Conservation (phyloP, 2,888 invertebrate species). For the Hoplodrina blanda region DNA sequence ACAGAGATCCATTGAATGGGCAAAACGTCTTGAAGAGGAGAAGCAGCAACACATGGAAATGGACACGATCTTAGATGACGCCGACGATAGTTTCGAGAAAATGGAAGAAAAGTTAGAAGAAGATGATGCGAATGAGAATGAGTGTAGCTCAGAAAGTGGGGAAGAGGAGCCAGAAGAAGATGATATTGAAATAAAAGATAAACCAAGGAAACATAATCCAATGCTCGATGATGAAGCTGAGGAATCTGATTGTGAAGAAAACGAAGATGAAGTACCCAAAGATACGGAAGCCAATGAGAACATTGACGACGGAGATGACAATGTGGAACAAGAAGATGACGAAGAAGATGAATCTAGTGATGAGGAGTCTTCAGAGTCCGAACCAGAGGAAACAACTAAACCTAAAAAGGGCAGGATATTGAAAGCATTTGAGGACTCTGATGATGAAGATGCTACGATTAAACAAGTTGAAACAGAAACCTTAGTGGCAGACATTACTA, state of each 20-base stretch:
- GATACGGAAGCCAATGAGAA: slow-evolving; percentile 71
- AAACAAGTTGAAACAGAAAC: slow-evolving; percentile 28
- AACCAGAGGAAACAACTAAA: slow-evolving; percentile 72
- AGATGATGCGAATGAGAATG: slow-evolving; percentile 72
- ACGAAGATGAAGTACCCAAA: slow-evolving; percentile 62
- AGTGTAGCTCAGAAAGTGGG: slow-evolving; percentile 87
- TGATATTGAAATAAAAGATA: slow-evolving; percentile 79
- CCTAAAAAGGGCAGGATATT: slow-evolving; percentile 84
- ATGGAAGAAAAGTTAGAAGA: slow-evolving; percentile 81
- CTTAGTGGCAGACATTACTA: slow-evolving; percentile 14
- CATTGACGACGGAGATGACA: slow-evolving; percentile 65
- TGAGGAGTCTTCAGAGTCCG: slow-evolving; percentile 79
- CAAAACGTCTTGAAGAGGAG: slow-evolving; percentile 90
- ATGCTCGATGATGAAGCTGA: slow-evolving; percentile 89
- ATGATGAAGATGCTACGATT: slow-evolving; percentile 76
- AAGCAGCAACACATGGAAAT: slow-evolving; percentile 84
- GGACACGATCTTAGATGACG: slow-evolving; percentile 76
- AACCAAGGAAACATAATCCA: slow-evolving; percentile 81
- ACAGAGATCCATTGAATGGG: slow-evolving; percentile 93
- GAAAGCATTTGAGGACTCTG: slow-evolving; percentile 88
- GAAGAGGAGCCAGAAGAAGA: slow-evolving; percentile 82
- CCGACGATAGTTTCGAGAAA: slow-evolving; percentile 84
- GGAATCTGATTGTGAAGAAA: slow-evolving; percentile 84
- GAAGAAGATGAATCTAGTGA: slow-evolving; percentile 75
- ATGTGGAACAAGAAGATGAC: slow-evolving; percentile 70